Conservation (phyloP, 2,888 invertebrate species). For the Zonitis immaculata region DNA sequence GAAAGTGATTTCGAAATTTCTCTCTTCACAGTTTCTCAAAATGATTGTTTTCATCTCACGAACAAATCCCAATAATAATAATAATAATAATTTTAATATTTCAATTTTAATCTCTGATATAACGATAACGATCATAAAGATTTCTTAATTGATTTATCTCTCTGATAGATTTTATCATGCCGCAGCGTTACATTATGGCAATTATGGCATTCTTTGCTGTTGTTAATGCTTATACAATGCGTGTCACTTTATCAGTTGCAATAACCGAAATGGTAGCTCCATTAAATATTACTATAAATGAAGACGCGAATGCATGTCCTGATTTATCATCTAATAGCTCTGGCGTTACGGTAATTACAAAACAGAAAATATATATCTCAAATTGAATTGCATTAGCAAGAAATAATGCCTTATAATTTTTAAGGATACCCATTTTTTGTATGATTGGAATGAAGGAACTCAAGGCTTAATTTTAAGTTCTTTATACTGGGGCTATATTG, state of each 20-base stretch:
- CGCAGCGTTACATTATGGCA: slow-evolving; percentile 65
- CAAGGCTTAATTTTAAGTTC: slow-evolving; percentile 76
- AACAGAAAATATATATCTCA: not conserved
- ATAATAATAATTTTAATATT: no score
- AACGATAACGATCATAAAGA: no score
- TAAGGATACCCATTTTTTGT: no score
- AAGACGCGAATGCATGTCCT: slow-evolving; percentile 54
- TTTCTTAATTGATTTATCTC: no score
- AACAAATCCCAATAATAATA: no score
- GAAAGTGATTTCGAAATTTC: no score
- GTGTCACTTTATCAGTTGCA: slow-evolving; percentile 47
- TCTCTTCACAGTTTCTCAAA: no score
- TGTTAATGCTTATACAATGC: slow-evolving; percentile 49
- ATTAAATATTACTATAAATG: slow-evolving; percentile 40
- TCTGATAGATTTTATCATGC: slow-evolving; percentile 61
- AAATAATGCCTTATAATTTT: no score
- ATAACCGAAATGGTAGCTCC: slow-evolving; percentile 49
- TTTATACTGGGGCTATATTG: slow-evolving; percentile 81
- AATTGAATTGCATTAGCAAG: no score
- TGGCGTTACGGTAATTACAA: slow-evolving; percentile 5
- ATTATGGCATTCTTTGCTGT: slow-evolving; percentile 49
- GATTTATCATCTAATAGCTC: slow-evolving; percentile 26
- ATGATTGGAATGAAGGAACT: slow-evolving; percentile 64
- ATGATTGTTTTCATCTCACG: no score
- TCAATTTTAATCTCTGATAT: no score